Base-by-base conservation (phyloP, 2,113 vertebrate genomes). In the Zingel zingel region DNA sequence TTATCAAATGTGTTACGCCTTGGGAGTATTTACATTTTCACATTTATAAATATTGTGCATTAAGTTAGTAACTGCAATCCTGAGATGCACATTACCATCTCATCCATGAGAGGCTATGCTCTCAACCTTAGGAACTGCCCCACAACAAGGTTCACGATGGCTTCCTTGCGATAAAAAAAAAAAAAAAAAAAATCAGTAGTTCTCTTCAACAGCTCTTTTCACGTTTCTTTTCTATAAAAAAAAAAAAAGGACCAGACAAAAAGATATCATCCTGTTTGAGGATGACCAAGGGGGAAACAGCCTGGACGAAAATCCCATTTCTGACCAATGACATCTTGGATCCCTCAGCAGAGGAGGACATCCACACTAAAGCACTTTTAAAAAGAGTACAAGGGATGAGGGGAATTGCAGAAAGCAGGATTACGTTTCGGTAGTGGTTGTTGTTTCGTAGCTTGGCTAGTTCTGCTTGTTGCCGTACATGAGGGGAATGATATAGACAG, bases 401-500 rank as follows among this genome's bases (percentile, higher is more conserved):
- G 69, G 70, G 33, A 25, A 47, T 33, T 54, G 65, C 77, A 25
- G 33, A 23, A 79, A 81, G 51, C 67, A 25, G 72, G 77, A 30
- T 71, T 50, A 43, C 6, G 63, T 33, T 70, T 64, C 23, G 1
- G n/a, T 47, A 47, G 30, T 7, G 48, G 75, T 6, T 66, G 77
- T 13, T 19, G 54, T 56, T 53, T 30, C 3, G 18, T 10, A 1
- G 62, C 50, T 68, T 4, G 33, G 65, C 87, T 94, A 98, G 3
- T 94, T 95, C 86, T 96, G 96, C 83, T 93, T 96, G 93, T 97
- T 98, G 50, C 97, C 97, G 0, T 97, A 95, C 94, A 96, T 94
- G 83, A 99, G 94, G 57, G 98, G 98, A 86, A 99, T 98, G 93
- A 99, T 97, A 66, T 97, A 99, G 89, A 99, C 98, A 0, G 98